Base-by-base conservation (phyloP, 2,888 invertebrate species). In the Exephanes ischioxanthus region DNA sequence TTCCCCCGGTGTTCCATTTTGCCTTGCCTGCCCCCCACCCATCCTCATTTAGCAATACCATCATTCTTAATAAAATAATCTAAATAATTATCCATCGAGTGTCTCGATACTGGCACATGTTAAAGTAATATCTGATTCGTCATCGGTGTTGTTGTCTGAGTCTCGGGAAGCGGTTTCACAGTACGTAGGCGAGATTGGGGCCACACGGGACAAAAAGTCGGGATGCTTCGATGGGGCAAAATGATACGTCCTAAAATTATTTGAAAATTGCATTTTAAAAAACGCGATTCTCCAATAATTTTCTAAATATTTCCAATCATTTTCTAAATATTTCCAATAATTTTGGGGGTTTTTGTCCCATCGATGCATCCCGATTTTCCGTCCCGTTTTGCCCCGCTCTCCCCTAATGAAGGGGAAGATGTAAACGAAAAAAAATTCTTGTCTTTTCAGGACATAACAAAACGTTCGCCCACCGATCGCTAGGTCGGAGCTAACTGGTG, bases 61-160 rank as follows among this genome's bases (percentile, higher is more conserved):
- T 80, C 68, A 41, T 37, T 53, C 68, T 26, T 45, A 55, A 48
- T 58, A 48, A 16, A 75, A 45, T 14, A 51, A 33, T 14, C 37
- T 2, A 51, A 70, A 67, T 55, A 4, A 33, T 73, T 73, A 80
- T 66, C 67, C 55, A 37, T 55, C 26, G 73, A 67, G 80, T 66
- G 30, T 58, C 45, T 73, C 45, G 67, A 70, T 48, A 33, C 72
- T 61, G 68, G 73, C 58, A 73, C 80, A 68, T 51, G 73, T 75
- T 68, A 37, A 63, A 58, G 53, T n/a, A 41, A 72, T 72, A 9
- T 33, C n/a, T 14, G 55, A 53, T 19, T 71, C 7, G 37, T 68
- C 58, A 41, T 73, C 22, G 33, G 11, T 1, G 11, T 58, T 58
- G 3, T 19, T 71, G 55, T 83, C n/a, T 37, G 9, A 37, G 67